Conservation (phyloP, 2,888 invertebrate species). For the Theodoxus fluviatilis region DNA sequence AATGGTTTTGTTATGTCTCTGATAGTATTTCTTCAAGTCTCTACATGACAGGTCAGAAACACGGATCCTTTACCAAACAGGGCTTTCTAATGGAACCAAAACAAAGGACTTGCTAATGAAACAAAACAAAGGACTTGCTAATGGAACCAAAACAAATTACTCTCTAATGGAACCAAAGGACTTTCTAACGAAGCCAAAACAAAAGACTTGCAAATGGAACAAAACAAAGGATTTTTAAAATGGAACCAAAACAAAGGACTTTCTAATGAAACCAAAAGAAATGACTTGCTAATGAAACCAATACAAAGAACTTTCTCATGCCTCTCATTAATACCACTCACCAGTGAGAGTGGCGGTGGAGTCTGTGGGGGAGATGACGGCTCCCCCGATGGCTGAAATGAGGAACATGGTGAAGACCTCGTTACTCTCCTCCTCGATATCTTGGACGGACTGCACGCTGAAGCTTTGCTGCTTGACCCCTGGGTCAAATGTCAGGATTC, state of each 20-base stretch:
- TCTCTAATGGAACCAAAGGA: too few relatives aligned
- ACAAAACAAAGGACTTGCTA: too few relatives aligned
- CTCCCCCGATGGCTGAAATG: slow-evolving; percentile 54
- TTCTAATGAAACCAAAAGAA: background rate
- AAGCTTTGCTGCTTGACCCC: slow-evolving; percentile 39
- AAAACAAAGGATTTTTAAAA: background rate
- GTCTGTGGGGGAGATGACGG: slow-evolving; percentile 47
- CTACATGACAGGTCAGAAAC: too few relatives aligned
- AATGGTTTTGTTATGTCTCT: too few relatives aligned
- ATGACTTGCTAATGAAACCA: background rate
- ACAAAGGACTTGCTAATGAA: too few relatives aligned
- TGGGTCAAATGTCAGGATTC: slow-evolving; percentile 46
- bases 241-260: background rate
- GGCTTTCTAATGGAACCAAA: too few relatives aligned
- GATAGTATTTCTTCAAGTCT: too few relatives aligned
- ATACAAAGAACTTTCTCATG: background rate
- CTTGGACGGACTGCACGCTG: slow-evolving; percentile 48
- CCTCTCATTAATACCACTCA: slow-evolving; percentile 30
- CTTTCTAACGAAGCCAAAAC: background rate
- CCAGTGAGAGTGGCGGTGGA: slow-evolving; percentile 55
- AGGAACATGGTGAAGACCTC: slow-evolving; percentile 58
- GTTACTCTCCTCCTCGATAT: slow-evolving; percentile 56
- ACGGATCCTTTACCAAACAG: too few relatives aligned
- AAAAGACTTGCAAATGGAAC: background rate
- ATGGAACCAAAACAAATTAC: too few relatives aligned